phyloP scores from a whole-genome alignment of 2,888 invertebrate genomes.

The Sympetrum striolatum region DNA sequence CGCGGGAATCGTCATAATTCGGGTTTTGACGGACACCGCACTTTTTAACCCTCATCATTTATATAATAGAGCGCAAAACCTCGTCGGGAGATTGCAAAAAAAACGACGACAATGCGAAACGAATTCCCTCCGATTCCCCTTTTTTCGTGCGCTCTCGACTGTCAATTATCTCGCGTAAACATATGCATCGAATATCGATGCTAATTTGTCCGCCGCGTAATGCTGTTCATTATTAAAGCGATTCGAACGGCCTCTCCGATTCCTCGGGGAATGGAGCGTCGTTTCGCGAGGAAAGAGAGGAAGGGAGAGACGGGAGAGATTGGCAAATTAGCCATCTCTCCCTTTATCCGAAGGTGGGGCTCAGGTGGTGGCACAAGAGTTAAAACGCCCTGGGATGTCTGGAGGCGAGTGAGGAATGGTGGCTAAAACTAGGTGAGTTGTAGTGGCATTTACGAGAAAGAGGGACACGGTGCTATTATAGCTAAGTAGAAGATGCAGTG shows the following conservation, averaged over 20 bases:
- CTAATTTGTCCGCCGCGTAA: background rate
- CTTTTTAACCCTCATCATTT: background rate
- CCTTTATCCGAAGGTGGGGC: background rate
- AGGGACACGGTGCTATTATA: background rate
- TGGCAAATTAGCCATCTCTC: background rate
- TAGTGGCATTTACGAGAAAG: background rate
- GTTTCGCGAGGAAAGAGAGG: background rate
- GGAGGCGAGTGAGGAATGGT: background rate
- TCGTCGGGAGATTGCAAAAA: background rate
- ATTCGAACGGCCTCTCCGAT: background rate
- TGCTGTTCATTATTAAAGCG: background rate
- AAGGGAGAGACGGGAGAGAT: background rate
- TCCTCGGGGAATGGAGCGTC: background rate
- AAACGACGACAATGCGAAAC: background rate
- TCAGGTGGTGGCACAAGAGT: background rate
- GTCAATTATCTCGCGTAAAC: background rate
- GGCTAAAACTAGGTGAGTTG: background rate
- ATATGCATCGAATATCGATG: background rate
- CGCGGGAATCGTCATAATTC: too few species aligned
- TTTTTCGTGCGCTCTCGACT: background rate
- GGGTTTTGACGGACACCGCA: background rate
- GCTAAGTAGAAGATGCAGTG: background rate
- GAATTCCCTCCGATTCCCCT: background rate
- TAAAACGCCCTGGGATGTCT: background rate
- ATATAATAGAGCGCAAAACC: background rate